Conservation (phyloP, 2,113 vertebrate genomes). For the Bucco capensis region DNA sequence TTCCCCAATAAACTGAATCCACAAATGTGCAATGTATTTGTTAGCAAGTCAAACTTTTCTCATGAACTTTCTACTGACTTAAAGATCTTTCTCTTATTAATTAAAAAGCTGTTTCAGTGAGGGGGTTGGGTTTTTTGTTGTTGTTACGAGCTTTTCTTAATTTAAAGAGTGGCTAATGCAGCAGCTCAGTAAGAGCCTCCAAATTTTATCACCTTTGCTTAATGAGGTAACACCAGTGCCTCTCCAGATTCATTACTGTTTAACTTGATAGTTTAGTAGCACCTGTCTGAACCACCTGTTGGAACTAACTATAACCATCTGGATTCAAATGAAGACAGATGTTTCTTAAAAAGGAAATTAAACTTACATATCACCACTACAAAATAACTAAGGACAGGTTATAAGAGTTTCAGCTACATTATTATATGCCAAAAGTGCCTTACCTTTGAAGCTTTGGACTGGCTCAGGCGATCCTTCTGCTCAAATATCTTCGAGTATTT, state of each 20-base stretch:
- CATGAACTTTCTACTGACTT: background rate
- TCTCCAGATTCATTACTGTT: background rate
- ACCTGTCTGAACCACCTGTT: background rate
- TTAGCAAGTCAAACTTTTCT: background rate
- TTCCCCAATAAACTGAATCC: background rate
- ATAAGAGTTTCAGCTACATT: background rate
- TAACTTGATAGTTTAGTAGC: background rate
- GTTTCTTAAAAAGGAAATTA: background rate
- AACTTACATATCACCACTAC: background rate
- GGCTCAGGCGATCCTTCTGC: slow-evolving; percentile 98
- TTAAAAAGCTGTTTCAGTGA: background rate
- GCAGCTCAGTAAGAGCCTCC: background rate
- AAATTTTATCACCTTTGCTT: background rate
- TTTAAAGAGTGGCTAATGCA: background rate
- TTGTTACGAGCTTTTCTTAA: background rate
- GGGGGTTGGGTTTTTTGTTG: too few species aligned
- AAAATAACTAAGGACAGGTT: background rate
- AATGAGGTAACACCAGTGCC: background rate
- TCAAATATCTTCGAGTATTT: slow-evolving; percentile 99
- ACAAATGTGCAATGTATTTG: accelerated
- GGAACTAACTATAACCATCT: background rate
- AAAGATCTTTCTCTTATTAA: background rate
- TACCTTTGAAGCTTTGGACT: slow-evolving; percentile 98
- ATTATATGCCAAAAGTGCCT: background rate
- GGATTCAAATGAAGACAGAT: background rate